Evolutionary conservation across 2,797 vertebrate genomes (phyloP), one percentile per base, ranked within the genome.

Genomic region (Periparus ater): DNA sequence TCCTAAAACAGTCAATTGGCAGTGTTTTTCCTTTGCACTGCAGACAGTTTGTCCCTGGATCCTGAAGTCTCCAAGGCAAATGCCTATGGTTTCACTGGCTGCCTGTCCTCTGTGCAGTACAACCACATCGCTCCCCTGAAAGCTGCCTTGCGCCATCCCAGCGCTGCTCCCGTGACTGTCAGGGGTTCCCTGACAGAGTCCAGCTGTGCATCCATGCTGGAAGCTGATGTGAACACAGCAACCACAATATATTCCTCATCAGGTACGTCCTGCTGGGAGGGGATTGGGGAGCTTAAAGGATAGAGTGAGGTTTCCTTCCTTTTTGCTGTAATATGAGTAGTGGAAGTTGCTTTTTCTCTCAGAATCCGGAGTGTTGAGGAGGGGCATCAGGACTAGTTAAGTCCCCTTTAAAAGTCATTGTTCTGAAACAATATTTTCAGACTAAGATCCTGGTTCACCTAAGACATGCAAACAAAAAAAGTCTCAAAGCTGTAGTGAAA

Each of bases 101-200:
- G 99, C 96, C 97, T 99, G 45, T 99, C 99, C 42, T 98, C 99
- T 4, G 98, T 99, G 16, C 99, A 99, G 93, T 99, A 99, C 96
- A 99, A 99, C 63, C 98, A 99, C 5, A 94, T 99, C 7, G 98
- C 99, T 7, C 99, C 99, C 2, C 95, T 99, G 89, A 99, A 99
- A 96, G 99, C 98, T 6, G 99, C 99, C 20, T 96, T 99, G n/a
- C 98, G 98, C 7, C 99, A 99, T 42, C 97, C 98, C 21, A 98
- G 98, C 7, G 26, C 97, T 25, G 98, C 99, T 15, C 96, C 99
- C 3, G 98, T 99, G 85, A 98, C 97, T 27, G 97, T 99, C 62
- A 97, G 94, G 1, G 99, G 99, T 2, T 97, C 97, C 2, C 65
- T 99, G 97, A 97, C 97, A 10, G 98, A 99, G 75, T 99, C 99